Evolutionary conservation across 2,797 vertebrate genomes (phyloP).

Genomic region (Phrynocephalus forsythii): DNA sequence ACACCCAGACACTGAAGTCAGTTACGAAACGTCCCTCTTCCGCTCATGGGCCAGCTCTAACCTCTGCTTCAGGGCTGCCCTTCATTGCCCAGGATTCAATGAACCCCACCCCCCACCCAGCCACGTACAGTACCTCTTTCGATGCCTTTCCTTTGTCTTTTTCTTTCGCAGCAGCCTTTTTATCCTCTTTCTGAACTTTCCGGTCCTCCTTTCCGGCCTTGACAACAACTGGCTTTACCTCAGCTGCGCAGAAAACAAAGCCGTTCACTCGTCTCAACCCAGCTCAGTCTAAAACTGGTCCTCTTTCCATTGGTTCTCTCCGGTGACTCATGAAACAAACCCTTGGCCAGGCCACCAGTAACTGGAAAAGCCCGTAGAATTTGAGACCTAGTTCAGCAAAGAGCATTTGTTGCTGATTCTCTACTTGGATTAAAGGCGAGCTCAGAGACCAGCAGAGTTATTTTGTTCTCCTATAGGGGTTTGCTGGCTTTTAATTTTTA

Average conservation of each 20-base stretch:
- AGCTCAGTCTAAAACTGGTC: too few species aligned
- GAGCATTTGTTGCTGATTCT: neutral
- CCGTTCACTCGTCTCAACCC: neutral
- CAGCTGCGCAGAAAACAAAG: constrained; percentile 51
- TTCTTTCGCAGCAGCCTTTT: constrained; percentile 63
- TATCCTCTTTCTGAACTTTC: constrained; percentile 73
- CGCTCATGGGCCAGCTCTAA: neutral
- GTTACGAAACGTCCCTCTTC: neutral
- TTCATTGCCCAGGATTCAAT: neutral
- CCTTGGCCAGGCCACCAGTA: neutral
- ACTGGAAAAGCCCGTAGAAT: neutral
- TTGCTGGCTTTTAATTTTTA: too few species aligned
- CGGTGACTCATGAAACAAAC: neutral
- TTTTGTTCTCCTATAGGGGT: too few species aligned
- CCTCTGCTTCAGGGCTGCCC: neutral
- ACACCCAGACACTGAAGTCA: too few species aligned
- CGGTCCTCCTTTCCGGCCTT: constrained; percentile 70
- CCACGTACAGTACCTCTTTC: constrained; percentile 80
- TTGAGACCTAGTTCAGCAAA: neutral
- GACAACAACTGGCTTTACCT: constrained; percentile 42
- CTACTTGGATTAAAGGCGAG: neutral
- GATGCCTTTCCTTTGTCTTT: constrained; percentile 76
- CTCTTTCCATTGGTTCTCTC: neutral
- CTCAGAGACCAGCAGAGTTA: too few species aligned
- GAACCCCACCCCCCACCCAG: neutral